Evolutionary conservation across 2,888 invertebrate genomes (phyloP), one percentile per base, ranked within the genome.

Genomic region (Hedychridium roseum): DNA sequence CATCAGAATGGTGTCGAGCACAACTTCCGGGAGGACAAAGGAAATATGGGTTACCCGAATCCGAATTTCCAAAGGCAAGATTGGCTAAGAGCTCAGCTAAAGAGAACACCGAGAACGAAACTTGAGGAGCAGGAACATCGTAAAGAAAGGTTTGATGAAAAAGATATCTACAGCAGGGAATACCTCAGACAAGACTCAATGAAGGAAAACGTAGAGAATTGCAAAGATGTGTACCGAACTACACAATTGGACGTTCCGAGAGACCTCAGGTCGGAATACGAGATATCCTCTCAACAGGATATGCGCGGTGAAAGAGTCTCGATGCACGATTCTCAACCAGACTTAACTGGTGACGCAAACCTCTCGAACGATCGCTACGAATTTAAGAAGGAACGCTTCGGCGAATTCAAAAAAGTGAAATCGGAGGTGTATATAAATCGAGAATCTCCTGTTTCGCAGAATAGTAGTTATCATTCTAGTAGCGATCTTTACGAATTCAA

Each of bases 11-110:
- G 52, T 27, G 42, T 66, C 1, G 73, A 72, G 15, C 68, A 70
- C 18, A 49, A 39, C 5, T 71, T 68, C 16, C 56, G 71, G 9
- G 71, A 71, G 0, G 71, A 71, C 32, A 71, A 66, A 35, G 42
- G 38, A 38, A 48, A 20, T n/a, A 32, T 57, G 9, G 51, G 66
- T 31, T 71, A 73, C 42, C 69, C 75, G 1, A 73, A 72, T 47
- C 75, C 80, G 2, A 78, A 80, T 50, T 83, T 83, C 66, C 82
- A 82, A 58, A 71, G 83, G 23, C 82, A 82, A 54, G 82, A 83
- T 48, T 83, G 82, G 83, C 73, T 82, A 42, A 71, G 82, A 27
- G 78, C 78, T 0, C 78, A 79, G 32, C 59, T 79, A 3, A 79
- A 79, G 37, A 68, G 78, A 23, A 77, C 75, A 3, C 76, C 78